Evolutionary conservation across 2,113 vertebrate genomes (phyloP).

Genomic region (Hippotragus niger): DNA sequence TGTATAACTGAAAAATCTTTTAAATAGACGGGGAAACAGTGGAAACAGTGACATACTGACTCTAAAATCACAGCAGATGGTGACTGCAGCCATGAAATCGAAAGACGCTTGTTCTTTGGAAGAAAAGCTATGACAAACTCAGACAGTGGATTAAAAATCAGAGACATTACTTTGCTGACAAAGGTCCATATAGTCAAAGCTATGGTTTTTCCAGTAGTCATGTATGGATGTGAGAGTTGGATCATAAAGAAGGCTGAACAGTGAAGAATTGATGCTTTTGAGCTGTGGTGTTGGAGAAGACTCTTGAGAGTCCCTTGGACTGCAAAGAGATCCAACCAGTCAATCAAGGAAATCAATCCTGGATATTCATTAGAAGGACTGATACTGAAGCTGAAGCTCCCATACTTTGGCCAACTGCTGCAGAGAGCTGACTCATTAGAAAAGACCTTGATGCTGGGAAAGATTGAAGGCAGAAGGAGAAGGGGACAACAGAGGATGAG

Average conservation of each 20-base stretch:
- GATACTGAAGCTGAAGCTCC: neutral
- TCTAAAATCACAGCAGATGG: neutral
- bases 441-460: neutral
- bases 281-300: neutral
- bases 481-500: neutral
- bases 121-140: neutral
- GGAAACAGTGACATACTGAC: neutral
- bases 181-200: neutral
- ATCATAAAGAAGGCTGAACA: neutral
- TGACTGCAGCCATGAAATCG: neutral
- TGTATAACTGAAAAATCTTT: neutral
- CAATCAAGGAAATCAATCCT: neutral
- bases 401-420: neutral
- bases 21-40: neutral
- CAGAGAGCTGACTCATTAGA: neutral
- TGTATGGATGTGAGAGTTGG: neutral
- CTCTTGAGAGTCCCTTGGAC: neutral
- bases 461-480: neutral
- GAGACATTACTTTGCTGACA: neutral
- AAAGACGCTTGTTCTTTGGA: neutral
- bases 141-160: neutral
- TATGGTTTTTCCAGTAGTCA: neutral
- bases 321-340: neutral
- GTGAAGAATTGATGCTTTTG: neutral
- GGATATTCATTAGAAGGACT: neutral